Conservation (phyloP, 2,113 vertebrate species). For the Gobius niger region DNA sequence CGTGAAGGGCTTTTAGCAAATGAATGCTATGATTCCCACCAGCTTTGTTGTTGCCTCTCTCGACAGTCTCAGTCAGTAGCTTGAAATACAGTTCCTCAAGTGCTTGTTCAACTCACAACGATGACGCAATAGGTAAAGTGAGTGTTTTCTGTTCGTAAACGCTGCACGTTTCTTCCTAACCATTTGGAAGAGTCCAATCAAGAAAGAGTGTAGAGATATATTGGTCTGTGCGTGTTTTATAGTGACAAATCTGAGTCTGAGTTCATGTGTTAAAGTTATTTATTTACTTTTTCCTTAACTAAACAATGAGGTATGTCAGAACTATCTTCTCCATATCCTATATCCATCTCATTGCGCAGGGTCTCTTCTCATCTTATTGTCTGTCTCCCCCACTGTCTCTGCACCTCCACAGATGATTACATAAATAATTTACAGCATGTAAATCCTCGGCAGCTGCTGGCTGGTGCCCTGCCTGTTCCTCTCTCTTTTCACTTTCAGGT, state of each 20-base stretch:
- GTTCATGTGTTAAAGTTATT: too few species aligned
- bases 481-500: conserved; percentile 47
- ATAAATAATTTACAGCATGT: conserved; percentile 65
- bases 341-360: conserved; percentile 9
- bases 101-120: background rate
- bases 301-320: background rate
- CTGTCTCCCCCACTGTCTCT: conserved; percentile 25
- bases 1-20: background rate
- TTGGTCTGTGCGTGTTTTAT: too few species aligned
- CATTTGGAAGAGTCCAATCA: too few species aligned
- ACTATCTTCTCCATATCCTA: conserved; percentile 7
- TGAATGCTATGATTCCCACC: background rate
- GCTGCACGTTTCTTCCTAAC: too few species aligned
- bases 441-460: conserved; percentile 65
- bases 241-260: too few species aligned
- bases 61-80: background rate
- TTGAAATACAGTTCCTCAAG: background rate
- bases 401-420: conserved; percentile 56
- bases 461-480: conserved; percentile 41
- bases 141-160: too few species aligned
- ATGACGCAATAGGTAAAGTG: background rate
- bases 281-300: background rate
- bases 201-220: too few species aligned
- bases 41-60: background rate
- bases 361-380: conserved; percentile 32